Conservation (phyloP, 2,113 vertebrate species). For the Ciconia maguari region DNA sequence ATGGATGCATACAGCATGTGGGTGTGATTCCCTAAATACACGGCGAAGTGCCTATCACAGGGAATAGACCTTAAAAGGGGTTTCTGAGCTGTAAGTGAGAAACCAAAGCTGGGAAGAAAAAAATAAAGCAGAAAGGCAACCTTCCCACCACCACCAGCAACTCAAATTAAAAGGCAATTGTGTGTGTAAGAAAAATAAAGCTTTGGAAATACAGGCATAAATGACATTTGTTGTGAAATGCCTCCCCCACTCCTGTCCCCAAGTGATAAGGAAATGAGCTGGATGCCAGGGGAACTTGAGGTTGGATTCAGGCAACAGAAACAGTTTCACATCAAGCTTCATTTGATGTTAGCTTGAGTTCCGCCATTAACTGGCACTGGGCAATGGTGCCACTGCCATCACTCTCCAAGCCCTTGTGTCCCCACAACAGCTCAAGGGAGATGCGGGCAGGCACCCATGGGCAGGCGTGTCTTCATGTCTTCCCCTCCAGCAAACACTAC, state of each 20-base stretch:
- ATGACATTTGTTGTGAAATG: slow-evolving; percentile 32
- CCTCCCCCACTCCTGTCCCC: not conserved
- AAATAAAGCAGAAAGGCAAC: not conserved
- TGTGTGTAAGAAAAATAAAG: not conserved
- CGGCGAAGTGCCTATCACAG: slow-evolving; percentile 21
- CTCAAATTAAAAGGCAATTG: slow-evolving; percentile 38
- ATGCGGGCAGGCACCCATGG: rapidly evolving
- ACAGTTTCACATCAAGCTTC: slow-evolving; percentile 8
- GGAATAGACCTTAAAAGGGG: slow-evolving; percentile 50
- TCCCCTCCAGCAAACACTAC: not conserved
- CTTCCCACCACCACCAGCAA: not conserved
- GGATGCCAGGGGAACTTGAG: not conserved
- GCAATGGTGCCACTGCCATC: not conserved
- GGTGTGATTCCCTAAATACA: slow-evolving; percentile 53
- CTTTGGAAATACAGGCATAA: slow-evolving; percentile 21
- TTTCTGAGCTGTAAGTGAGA: slow-evolving; percentile 59
- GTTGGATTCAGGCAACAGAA: slow-evolving; percentile 4
- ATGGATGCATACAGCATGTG: not conserved
- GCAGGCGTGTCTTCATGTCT: not conserved
- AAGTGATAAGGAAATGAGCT: slow-evolving; percentile 13
- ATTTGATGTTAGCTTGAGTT: not conserved
- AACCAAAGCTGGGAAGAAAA: slow-evolving; percentile 18
- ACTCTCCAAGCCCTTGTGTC: not conserved
- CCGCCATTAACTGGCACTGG: not conserved
- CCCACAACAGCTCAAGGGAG: not conserved